Evolutionary conservation across 2,797 vertebrate species (phyloP), one percentile per base, ranked within the genome.

Genomic region (Sphenopsis melanotis): DNA sequence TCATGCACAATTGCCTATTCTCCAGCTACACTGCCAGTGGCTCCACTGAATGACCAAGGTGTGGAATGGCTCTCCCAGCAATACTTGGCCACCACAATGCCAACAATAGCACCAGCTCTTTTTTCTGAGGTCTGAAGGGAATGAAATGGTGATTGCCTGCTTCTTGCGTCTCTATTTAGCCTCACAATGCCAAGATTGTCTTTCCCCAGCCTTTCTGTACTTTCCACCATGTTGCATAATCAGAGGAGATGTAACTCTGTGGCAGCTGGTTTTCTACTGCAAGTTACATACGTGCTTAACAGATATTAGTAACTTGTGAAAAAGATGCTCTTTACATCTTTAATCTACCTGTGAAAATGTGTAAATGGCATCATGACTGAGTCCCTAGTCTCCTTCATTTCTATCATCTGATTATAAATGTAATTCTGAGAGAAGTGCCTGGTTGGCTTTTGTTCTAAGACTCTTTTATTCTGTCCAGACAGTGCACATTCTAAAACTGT

Each of bases 211-310:
- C 39, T 76, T 85, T 91, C 39, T 3, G 11, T n/a, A 3, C 53
- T 74, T 88, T 34, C 29, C 15, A 57, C 9, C 9, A 20, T 2
- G 6, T 37, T 72, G 13, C 2, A 7, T 7, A 37, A 12, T 36
- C 6, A 55, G 47, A 49, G 42, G 49, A 69, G 15, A 18, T 8
- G 6, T 69, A 79, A 55, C 23, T 12, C 23, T 12, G 29, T 6
- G 27, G 30, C n/a, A 72, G 56, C 27, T 76, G 22, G 7, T 89
- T 71, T 85, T 57, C n/a, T 30, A 12, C 12, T 32, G 23, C 15
- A 17, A 36, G 11, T 49, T 77, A 30, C 10, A 14, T n/a, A 37
- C 0, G 0, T 23, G 11, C 12, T 69, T 27, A 70, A 32, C 17
- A 17, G 20, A 47, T 37, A 22, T 6, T 39, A 57, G 13, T 21